A percentile compares a stretch with the other conserved stretches of the same genome.
Conservation (phyloP, 1,140 invertebrate genomes). For the Drosophila insularis region DNA sequence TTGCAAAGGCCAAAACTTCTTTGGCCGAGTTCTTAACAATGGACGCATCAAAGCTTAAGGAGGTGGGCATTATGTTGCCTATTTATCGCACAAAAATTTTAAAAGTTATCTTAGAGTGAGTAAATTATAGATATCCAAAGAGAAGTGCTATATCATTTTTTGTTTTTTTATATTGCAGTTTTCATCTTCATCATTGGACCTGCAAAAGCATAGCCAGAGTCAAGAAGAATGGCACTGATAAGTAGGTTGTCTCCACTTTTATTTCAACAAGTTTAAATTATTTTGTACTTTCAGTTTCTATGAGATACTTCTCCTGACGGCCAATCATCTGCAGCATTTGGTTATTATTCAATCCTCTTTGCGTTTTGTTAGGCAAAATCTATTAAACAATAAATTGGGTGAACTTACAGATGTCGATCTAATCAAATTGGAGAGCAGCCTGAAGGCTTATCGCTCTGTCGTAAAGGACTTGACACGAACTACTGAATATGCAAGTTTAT, state of each 20-base stretch:
- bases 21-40: constrained; percentile 82
- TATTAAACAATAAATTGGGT: constrained; percentile 43
- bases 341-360: constrained; percentile 70
- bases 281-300: constrained; percentile 59
- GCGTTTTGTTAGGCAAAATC: constrained; percentile 58
- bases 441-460: constrained; percentile 47
- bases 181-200: constrained; percentile 78
- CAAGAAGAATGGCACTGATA: constrained; percentile 57
- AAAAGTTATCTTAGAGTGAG: constrained; percentile 81
- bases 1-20: constrained; percentile 75
- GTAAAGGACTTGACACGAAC: constrained; percentile 62
- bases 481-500: constrained; percentile 69
- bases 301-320: constrained; percentile 73
- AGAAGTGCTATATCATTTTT: background rate
- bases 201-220: constrained; percentile 66
- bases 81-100: constrained; percentile 82
- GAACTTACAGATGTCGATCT: constrained; percentile 40
- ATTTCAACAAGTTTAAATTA: background rate
- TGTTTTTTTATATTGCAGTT: constrained; percentile 35
- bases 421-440: constrained; percentile 38
- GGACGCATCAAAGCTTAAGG: constrained; percentile 72
- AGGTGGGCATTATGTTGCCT: constrained; percentile 80
- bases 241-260: constrained; percentile 36
- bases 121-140: background rate
- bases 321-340: constrained; percentile 77